These are phyloP conservation scores for Ameiurus melas DNA, from an alignment of 2,113 vertebrate species.

Conservation along the genomic window DNA sequence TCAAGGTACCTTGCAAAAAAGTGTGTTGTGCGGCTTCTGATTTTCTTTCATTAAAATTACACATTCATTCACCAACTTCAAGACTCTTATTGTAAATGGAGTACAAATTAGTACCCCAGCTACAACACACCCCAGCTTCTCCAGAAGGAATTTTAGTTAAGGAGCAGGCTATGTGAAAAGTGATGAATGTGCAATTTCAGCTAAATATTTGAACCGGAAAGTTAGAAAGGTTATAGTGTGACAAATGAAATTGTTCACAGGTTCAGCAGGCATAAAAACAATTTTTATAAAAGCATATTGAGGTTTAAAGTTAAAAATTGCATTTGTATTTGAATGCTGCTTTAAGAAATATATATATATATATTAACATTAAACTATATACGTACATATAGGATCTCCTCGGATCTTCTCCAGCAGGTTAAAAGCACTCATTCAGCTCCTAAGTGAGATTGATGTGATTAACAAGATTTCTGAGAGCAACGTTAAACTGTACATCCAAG, in stretches of 20 bases:
- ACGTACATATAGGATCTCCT: not conserved
- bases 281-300: not conserved
- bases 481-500: constrained; percentile 15
- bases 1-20: not conserved
- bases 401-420: constrained; percentile 2
- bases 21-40: not conserved
- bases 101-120: not conserved
- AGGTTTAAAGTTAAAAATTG: not conserved
- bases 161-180: not conserved
- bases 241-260: not conserved
- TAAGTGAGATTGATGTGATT: not conserved
- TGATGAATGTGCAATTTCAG: constrained; percentile 11
- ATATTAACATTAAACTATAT: not conserved
- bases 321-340: not conserved
- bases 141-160: not conserved
- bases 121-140: not conserved
- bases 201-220: not conserved
- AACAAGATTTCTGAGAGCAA: not conserved
- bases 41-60: not conserved
- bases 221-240: not conserved
- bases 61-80: not conserved
- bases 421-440: not conserved
- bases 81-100: not conserved
- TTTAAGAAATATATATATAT: too few relatives aligned
- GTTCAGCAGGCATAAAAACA: not conserved